Conservation (phyloP, 2,888 invertebrate genomes). For the Stenichneumon culpator region DNA sequence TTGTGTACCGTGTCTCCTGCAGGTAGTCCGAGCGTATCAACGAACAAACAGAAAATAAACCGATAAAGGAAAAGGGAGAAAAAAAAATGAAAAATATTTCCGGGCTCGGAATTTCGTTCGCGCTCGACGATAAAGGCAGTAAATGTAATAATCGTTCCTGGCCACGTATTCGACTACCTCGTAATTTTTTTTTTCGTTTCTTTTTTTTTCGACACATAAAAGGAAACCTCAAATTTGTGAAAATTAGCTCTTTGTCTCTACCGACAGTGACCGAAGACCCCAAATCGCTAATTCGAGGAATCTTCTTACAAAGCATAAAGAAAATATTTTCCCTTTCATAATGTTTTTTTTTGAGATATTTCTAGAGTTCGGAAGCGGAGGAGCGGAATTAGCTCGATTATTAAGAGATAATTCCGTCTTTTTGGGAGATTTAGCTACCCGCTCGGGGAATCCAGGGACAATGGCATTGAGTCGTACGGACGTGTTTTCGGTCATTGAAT, state of each 20-base stretch:
- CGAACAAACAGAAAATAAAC: slow-evolving; percentile 55
- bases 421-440: slow-evolving; percentile 39
- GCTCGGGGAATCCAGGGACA: slow-evolving; percentile 3
- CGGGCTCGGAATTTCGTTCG: background rate
- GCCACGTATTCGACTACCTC: slow-evolving; percentile 14
- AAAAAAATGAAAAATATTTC: slow-evolving; percentile 17
- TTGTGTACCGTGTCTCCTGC: slow-evolving; percentile 18
- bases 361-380: background rate
- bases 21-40: slow-evolving; percentile 49
- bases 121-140: slow-evolving; percentile 11
- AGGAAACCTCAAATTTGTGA: background rate
- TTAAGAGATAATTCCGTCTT: slow-evolving; percentile 73
- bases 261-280: background rate
- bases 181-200: slow-evolving; percentile 2
- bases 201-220: background rate
- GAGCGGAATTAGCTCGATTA: slow-evolving; percentile 75
- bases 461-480: slow-evolving; percentile 14
- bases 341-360: background rate
- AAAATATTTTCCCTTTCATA: background rate
- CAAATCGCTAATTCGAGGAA: slow-evolving; percentile 10
- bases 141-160: slow-evolving; percentile 52
- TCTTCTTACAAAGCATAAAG: background rate
- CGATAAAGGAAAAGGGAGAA: slow-evolving; percentile 33
- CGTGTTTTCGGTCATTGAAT: slow-evolving; percentile 28
- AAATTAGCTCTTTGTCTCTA: background rate